Percentiles rank a stretch among this genome's conserved stretches.
These are phyloP conservation scores for Luffia ferchaultella DNA, from an alignment of 2,888 invertebrate species.

Conservation along the genomic window DNA sequence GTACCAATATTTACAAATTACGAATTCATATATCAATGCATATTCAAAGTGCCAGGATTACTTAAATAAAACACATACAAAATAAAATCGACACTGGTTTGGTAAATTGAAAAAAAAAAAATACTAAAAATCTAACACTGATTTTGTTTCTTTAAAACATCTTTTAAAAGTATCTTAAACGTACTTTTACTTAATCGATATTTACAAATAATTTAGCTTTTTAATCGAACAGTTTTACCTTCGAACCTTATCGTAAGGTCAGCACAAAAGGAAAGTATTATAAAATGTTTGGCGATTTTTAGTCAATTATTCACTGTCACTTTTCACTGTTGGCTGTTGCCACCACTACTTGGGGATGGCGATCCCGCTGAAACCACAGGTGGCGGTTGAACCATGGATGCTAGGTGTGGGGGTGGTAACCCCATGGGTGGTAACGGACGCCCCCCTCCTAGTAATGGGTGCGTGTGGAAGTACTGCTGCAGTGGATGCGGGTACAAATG, in stretches of 20 bases:
- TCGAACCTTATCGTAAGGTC: not conserved
- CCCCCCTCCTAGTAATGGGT: slow-evolving; percentile 64
- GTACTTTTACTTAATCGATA: slow-evolving; percentile 17
- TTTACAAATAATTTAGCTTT: slow-evolving; percentile 36
- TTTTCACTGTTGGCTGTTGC: slow-evolving; percentile 28
- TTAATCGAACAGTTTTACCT: slow-evolving; percentile 7
- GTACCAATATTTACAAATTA: slow-evolving; percentile 27
- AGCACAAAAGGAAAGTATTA: not conserved
- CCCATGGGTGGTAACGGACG: slow-evolving; percentile 49
- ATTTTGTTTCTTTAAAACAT: slow-evolving; percentile 4
- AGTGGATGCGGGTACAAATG: slow-evolving; percentile 65
- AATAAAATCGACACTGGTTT: not conserved
- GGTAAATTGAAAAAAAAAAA: not conserved
- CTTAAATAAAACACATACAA: not conserved
- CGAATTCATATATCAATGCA: not conserved
- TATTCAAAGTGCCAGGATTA: not conserved
- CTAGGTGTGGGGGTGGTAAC: slow-evolving; percentile 43
- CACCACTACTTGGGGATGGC: slow-evolving; percentile 46
- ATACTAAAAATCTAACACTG: not conserved
- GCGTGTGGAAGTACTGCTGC: slow-evolving; percentile 69
- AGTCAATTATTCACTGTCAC: not conserved
- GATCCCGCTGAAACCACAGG: slow-evolving; percentile 44
- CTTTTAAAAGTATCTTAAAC: slow-evolving; percentile 6
- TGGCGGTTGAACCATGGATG: slow-evolving; percentile 43
- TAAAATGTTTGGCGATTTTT: slow-evolving; percentile 5